Conservation (phyloP, 2,113 vertebrate species). For the Hypanus sabinus region DNA sequence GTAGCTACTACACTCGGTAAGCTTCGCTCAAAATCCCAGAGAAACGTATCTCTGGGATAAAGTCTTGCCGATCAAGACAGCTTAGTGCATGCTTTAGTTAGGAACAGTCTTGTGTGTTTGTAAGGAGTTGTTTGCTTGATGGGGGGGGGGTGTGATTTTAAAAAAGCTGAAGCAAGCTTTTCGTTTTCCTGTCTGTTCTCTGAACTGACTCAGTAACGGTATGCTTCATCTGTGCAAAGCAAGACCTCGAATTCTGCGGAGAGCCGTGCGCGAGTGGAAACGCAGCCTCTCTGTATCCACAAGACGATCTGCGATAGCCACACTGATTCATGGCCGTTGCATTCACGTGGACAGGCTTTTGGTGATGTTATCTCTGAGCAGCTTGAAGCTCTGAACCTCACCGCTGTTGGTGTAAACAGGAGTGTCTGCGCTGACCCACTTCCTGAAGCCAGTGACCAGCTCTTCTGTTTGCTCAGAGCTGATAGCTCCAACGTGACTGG, state of each 20-base stretch:
- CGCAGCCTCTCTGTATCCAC: not conserved
- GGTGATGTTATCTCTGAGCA: no score
- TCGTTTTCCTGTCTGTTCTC: not conserved
- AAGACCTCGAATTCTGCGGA: not conserved
- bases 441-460: no score
- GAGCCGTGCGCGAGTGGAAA: not conserved
- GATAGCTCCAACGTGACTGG: not conserved
- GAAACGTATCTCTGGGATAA: not conserved
- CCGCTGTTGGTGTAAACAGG: no score
- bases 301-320: not conserved
- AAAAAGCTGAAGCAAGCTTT: not conserved
- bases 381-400: no score
- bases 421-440: no score
- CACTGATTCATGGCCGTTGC: not conserved
- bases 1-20: no score
- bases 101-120: not conserved
- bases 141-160: not conserved
- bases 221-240: not conserved
- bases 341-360: not conserved
- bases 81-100: not conserved
- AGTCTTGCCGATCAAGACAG: not conserved
- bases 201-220: not conserved
- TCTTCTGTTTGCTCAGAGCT: no score
- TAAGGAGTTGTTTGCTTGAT: not conserved
- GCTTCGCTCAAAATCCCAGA: not conserved